Conservation (phyloP, 2,113 vertebrate genomes). For the Chlorodrepanis virens region DNA sequence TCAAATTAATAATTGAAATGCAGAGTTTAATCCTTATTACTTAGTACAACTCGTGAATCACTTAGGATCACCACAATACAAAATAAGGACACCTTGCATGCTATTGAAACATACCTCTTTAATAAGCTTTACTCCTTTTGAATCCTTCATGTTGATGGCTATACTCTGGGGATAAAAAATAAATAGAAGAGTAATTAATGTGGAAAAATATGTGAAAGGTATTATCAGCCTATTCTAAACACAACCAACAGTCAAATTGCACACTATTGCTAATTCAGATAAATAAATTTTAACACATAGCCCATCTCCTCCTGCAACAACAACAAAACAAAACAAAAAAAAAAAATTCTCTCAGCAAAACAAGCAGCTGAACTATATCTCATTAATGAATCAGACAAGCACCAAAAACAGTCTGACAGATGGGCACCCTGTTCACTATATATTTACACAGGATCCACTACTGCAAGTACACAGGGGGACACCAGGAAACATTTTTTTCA, state of each 20-base stretch:
- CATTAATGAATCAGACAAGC: neutral
- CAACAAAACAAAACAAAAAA: neutral
- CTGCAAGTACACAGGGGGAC: neutral
- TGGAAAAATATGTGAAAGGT: neutral
- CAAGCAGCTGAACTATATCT: neutral
- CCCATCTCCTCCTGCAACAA: neutral
- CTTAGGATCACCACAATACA: neutral
- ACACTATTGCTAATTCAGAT: neutral
- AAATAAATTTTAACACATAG: neutral
- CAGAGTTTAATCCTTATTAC: neutral
- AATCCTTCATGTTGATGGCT: conserved; percentile 88
- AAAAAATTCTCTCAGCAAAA: neutral
- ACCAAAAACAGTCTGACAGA: neutral
- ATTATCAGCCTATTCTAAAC: neutral
- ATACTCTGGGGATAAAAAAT: conserved; percentile 82
- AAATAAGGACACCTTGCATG: neutral
- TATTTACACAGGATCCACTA: neutral
- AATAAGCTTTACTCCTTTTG: conserved; percentile 81
- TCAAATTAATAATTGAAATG: neutral
- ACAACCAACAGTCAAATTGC: neutral
- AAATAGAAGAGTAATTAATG: neutral
- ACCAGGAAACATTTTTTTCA: neutral
- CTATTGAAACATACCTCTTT: conserved; percentile 77
- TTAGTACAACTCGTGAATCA: neutral
- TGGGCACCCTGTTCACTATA: neutral